Base-by-base conservation (phyloP, 2,888 invertebrate genomes). In the Stenodema calcarata region DNA sequence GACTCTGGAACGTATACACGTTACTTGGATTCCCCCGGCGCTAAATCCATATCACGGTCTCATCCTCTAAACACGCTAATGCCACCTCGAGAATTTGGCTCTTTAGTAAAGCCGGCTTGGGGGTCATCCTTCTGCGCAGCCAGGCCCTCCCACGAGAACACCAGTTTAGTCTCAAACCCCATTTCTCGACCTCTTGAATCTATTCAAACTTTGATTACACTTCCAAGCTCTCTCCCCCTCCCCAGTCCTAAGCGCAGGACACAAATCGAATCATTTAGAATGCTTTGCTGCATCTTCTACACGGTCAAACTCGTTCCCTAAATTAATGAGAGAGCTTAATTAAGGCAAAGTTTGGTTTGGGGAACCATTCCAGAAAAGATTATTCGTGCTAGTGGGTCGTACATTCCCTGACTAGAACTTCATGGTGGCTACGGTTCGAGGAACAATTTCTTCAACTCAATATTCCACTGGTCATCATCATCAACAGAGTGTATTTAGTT, bases 181-280 rank as follows among this genome's bases (percentile, higher is more conserved):
- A 41, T 73, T 73, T 35, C 35, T 73, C 73, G 62, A 18, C 62
- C 62, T 62, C 73, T 41, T 41, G 73, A 73, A 73, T 73, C 73
- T 73, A 73, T 73, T 73, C 35, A 73, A 73, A 73, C 73, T 73
- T 73, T 73, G 73, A 73, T 73, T 73, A 73, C 73, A 73, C 73
- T 73, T 73, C 73, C 41, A n/a, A 41, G 35, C 73, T 73, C 35
- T 41, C 35, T 73, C 28, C 30, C 41, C n/a, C 35, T 4, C 73
- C 28, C n/a, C 41, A 3, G 9, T 35, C 30, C 35, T 30, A 62
- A 62, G 62, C 23, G 62, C 73, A 30, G 73, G 35, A 30, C 73
- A 73, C 41, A 73, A 41, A 30, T 73, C 73, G 30, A 73, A 41
- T 41, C 16, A 41, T 73, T 35, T 73, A 41, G 41, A 73, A 73